Base-by-base conservation (phyloP, 2,888 invertebrate species). In the Dichetophora obliterata region DNA sequence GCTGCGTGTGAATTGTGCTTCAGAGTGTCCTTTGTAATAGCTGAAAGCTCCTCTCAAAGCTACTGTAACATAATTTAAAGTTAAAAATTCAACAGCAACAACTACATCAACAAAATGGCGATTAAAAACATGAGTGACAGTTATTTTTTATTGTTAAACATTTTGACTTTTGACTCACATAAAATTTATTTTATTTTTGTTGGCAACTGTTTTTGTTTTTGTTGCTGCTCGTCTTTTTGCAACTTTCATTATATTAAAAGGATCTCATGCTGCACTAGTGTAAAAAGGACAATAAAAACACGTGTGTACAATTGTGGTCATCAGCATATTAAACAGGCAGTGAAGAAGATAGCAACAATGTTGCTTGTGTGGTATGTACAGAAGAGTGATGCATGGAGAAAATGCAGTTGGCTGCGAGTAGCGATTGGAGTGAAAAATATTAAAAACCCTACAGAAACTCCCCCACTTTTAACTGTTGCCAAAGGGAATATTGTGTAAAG, bases 191-290 rank as follows among this genome's bases (percentile, higher is more conserved):
- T 59, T 27, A 59, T 22, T 16, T 68, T 11, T 68, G 50, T 16
- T 48, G 27, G 68, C 16, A 68, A 24, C 24, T 68, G 57, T 59
- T 9, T 63, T 8, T 63, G 69, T 69, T 34, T 16, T 6, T 43
- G 19, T 11, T 54, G 4, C n/a, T 52, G 50, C 27, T 69, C n/a
- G 69, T 31, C 9, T 65, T 68, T 52, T 72, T 72, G 72, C 59
- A 72, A 59, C 24, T 72, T 72, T 72, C 59, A 72, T 72, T 72
- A 72, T 27, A 72, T 59, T 59, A 59, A 72, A 72, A 72, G 72
- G 59, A 43, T 54, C 52, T 19, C 34, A 68, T 54, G 54, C 34
- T 52, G 69, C 48, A 24, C 31, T 8, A 9, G 14, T n/a, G 24
- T 24, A 19, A 19, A 31, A 68, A 68, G 22, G 68, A 68, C 43